Base-by-base conservation (phyloP, 2,797 vertebrate genomes). In the Mormyrops attenuatus region DNA sequence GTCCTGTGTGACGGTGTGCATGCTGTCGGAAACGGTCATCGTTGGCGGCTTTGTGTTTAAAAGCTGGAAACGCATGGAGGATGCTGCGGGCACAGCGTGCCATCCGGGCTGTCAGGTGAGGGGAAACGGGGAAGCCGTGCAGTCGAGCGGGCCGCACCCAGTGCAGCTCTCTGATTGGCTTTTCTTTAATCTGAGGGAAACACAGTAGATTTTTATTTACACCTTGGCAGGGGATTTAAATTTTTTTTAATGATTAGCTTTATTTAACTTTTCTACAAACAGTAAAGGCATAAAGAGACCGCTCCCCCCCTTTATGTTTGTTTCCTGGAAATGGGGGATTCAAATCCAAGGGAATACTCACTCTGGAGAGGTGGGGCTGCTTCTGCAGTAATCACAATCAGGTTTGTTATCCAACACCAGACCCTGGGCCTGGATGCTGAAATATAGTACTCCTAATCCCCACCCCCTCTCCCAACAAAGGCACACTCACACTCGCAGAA, bases 11-110 rank as follows among this genome's bases (percentile, higher is more conserved):
- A 9, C 3, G 73, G 13, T 30, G 4, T 17, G 80, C 50, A 50
- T 69, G 53, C 34, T 30, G 91, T 91, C 89, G 63, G 92, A 94
- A 63, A 91, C 90, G 77, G 90, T 94, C 93, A 47, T 94, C 90
- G 91, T 95, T 22, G 94, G 94, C 0, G 94, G 93, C 90, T 93
- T 94, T 90, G 90, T 91, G 88, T 95, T 95, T 92, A 89, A 92
- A 91, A 91, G 91, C 49, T 90, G 88, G 1, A 55, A 88, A 88
- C 92, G 89, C 89, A 53, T 80, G 38, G 92, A 94, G 52, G 92
- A 93, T 20, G 91, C 94, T 89, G 91, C 85, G 47, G 88, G 90
- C 90, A 66, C 88, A 20, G 41, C 41, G n/a, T 0, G 2, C 5
- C 47, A 26, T 53, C 77, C 52, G 3, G 41, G 26, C 41, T 4